A percentile compares a stretch with the other conserved stretches of the same genome.
phyloP scores from a whole-genome alignment of 2,888 invertebrate genomes.

The Spicauda simplicius region DNA sequence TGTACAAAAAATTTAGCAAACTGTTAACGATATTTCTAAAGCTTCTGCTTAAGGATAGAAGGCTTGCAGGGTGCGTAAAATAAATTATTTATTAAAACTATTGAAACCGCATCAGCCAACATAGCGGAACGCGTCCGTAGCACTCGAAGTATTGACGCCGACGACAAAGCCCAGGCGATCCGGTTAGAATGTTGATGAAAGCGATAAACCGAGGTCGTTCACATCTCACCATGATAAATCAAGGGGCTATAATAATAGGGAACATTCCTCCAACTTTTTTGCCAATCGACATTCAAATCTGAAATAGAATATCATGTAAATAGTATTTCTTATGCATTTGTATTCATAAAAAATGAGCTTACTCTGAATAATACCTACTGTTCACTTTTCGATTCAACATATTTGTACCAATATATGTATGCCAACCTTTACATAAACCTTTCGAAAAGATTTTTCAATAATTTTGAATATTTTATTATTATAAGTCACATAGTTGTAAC shows the following conservation, averaged over 20 bases:
- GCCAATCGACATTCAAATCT: constrained; percentile 1
- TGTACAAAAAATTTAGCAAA: no score
- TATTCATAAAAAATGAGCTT: background rate
- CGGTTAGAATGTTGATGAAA: constrained; percentile 64
- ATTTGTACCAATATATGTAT: no score
- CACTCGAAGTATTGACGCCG: constrained; percentile 9
- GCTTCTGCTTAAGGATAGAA: background rate
- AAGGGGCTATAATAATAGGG: constrained; percentile 39
- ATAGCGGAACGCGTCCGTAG: background rate
- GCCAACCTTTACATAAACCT: no score
- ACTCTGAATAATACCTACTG: no score
- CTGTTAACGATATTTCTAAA: background rate
- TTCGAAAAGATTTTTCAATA: no score
- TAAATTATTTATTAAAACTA: background rate
- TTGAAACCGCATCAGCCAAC: background rate
- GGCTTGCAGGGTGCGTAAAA: background rate
- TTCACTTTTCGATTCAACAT: no score
- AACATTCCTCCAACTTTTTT: constrained; percentile 10
- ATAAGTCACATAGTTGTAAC: no score
- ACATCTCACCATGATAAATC: constrained; percentile 46
- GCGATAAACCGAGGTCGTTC: constrained; percentile 66
- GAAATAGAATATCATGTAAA: background rate
- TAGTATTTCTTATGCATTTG: background rate
- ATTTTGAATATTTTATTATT: no score
- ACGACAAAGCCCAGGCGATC: constrained; percentile 14